Percentiles rank a stretch among this genome's conserved stretches.
Evolutionary conservation across 1,140 invertebrate species (phyloP).

Genomic region (Temnothorax nylanderi): DNA sequence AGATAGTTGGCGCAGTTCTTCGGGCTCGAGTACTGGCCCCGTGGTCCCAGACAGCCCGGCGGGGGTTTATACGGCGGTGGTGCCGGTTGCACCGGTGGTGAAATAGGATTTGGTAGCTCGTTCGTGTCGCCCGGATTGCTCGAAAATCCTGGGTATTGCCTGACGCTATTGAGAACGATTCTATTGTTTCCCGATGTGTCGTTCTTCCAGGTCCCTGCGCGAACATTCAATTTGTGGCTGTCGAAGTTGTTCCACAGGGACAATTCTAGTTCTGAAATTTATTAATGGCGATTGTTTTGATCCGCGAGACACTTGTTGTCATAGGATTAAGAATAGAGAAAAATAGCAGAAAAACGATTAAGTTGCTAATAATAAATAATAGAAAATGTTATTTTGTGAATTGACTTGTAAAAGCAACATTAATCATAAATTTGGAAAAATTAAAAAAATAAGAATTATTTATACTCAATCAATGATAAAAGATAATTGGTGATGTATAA

Average conservation of each 20-base stretch:
- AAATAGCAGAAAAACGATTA: neutral
- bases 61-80: constrained; percentile 32
- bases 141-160: constrained; percentile 63
- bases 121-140: constrained; percentile 49
- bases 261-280: constrained; percentile 61
- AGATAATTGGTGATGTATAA: neutral
- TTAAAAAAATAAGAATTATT: neutral
- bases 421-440: neutral
- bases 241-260: constrained; percentile 74
- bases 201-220: constrained; percentile 36
- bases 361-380: neutral
- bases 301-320: neutral
- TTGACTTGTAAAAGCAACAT: neutral
- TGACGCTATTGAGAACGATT: neutral
- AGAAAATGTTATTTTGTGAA: neutral
- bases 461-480: neutral
- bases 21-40: constrained; percentile 88
- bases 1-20: constrained; percentile 88
- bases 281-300: neutral
- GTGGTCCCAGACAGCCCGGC: constrained; percentile 77
- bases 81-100: constrained; percentile 32
- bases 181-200: neutral
- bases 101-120: constrained; percentile 62
- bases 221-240: constrained; percentile 73
- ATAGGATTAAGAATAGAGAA: too few species aligned